Conservation (phyloP, 2,797 vertebrate genomes). For the Hydrophis major region DNA sequence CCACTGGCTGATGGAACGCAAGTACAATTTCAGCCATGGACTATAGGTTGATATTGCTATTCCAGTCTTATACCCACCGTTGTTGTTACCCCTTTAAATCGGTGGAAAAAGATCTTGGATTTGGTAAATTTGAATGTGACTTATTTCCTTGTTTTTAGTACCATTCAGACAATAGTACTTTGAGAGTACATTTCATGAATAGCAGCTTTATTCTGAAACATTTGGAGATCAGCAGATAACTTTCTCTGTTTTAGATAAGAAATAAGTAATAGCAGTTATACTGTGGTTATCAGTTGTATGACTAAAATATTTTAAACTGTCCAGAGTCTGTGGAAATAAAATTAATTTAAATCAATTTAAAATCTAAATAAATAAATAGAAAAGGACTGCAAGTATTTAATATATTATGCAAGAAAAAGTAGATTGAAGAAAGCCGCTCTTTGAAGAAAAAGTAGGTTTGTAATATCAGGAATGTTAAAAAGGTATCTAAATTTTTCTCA, state of each 20-base stretch:
- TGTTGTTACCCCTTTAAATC: neutral
- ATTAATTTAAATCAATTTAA: too few species aligned
- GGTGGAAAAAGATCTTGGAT: neutral
- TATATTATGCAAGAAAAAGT: neutral
- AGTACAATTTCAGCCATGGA: neutral
- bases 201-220: neutral
- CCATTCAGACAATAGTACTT: neutral
- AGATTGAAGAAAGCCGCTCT: neutral
- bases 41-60: neutral
- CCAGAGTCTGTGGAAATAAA: too few species aligned
- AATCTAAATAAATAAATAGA: too few species aligned
- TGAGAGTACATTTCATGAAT: neutral
- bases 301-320: neutral
- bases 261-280: neutral
- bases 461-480: neutral
- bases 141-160: neutral
- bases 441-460: neutral
- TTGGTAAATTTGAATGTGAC: neutral
- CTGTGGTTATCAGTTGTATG: neutral
- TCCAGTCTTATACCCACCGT: neutral
- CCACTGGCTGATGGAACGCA: neutral
- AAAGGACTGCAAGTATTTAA: neutral
- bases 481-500: slow-evolving; percentile 5
- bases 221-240: neutral
- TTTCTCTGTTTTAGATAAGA: neutral